Conservation (phyloP, 37 sponge, comb jelly and placozoan genomes). For the Haliclona indistincta region DNA sequence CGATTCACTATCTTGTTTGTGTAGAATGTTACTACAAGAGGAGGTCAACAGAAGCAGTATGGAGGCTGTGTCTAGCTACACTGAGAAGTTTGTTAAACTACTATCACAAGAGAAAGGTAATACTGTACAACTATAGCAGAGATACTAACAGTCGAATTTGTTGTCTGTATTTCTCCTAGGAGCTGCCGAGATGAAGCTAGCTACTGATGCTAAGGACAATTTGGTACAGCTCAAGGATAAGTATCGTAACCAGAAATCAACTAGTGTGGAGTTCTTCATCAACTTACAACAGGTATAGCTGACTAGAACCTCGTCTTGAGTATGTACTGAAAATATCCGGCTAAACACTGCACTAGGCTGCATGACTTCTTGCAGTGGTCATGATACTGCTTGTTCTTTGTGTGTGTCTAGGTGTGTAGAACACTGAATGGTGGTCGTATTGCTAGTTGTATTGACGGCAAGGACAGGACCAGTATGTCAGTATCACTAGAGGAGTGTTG, state of each 20-base stretch:
- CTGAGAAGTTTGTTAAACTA: too few relatives aligned
- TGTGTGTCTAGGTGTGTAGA: conserved; percentile 70
- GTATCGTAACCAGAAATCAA: conserved; percentile 47
- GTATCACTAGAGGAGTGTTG: conserved; percentile 79
- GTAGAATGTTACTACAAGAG: conserved; percentile 57
- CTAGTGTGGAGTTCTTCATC: conserved; percentile 51
- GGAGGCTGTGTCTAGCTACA: conserved; percentile 14
- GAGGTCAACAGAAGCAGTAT: conserved; percentile 35
- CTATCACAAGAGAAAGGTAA: too few relatives aligned
- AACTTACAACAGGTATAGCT: conserved; percentile 23
- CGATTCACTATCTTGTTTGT: too few relatives aligned
- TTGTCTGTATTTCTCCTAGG: too few relatives aligned
- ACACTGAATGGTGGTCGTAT: conserved; percentile 66
- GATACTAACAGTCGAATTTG: too few relatives aligned
- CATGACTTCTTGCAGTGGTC: neutral
- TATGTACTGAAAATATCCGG: too few relatives aligned
- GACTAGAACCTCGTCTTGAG: neutral
- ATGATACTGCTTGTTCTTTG: too few relatives aligned
- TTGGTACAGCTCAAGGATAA: conserved; percentile 16
- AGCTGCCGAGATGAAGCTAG: too few relatives aligned
- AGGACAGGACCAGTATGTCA: conserved; percentile 83
- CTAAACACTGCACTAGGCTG: neutral
- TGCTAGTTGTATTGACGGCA: conserved; percentile 81
- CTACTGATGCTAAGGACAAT: conserved; percentile 21
- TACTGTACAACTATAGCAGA: too few relatives aligned